Conservation (phyloP, 2,113 vertebrate genomes). For the Cinclus cinclus region DNA sequence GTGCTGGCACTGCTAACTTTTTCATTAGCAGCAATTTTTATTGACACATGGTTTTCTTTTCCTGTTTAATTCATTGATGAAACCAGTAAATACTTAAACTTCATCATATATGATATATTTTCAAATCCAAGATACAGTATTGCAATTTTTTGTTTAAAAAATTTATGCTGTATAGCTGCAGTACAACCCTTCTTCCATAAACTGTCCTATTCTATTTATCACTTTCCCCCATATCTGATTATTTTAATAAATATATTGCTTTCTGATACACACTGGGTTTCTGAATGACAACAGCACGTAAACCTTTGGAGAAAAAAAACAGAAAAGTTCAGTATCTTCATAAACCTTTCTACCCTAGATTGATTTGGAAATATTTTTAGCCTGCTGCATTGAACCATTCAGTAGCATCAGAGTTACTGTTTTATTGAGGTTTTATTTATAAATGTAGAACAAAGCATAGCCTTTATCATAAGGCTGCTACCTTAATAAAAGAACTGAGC, state of each 20-base stretch:
- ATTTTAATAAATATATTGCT: background rate
- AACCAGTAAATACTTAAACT: background rate
- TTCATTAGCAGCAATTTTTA: background rate
- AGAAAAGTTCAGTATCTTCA: background rate
- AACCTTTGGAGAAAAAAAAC: background rate
- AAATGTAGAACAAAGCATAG: background rate
- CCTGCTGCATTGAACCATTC: background rate
- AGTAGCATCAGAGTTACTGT: background rate
- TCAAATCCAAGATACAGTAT: background rate
- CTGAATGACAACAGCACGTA: background rate
- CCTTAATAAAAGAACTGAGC: background rate
- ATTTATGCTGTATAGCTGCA: background rate
- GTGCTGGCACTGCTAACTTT: background rate
- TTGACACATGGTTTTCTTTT: background rate
- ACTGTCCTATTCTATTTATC: background rate
- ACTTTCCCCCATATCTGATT: background rate
- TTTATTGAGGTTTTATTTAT: background rate
- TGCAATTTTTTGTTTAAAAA: background rate
- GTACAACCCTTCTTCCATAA: background rate
- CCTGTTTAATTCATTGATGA: background rate
- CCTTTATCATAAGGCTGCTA: background rate
- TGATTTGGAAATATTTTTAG: constrained; percentile 22
- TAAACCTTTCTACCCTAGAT: background rate
- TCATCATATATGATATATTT: background rate
- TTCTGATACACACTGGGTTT: background rate